Conservation (phyloP, 2,113 vertebrate species). For the Coregonus clupeaformis region DNA sequence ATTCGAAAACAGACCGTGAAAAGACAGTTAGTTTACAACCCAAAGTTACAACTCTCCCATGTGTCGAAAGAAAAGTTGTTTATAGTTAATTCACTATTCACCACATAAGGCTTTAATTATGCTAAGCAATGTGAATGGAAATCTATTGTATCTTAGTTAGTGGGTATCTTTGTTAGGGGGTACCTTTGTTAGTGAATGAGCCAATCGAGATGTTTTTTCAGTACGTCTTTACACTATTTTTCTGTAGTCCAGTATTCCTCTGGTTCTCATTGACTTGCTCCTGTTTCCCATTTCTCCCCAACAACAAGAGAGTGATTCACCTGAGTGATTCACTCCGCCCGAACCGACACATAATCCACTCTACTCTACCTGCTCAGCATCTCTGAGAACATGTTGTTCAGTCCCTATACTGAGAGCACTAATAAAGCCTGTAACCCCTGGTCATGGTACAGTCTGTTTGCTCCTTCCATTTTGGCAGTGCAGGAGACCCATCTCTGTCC, state of each 20-base stretch:
- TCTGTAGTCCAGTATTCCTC: neutral
- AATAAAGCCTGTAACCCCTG: slow-evolving; percentile 21
- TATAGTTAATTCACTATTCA: too few species aligned
- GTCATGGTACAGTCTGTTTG: neutral
- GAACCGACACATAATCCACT: too few species aligned
- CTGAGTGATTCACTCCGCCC: slow-evolving; percentile 12
- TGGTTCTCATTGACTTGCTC: slow-evolving; percentile 3
- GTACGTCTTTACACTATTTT: neutral
- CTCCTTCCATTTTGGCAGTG: neutral
- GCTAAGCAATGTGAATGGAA: neutral
- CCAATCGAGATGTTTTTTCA: too few species aligned
- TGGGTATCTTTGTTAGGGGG: too few species aligned
- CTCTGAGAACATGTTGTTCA: neutral
- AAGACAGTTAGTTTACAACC: too few species aligned
- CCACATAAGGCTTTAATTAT: too few species aligned
- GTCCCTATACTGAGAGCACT: slow-evolving; percentile 25
- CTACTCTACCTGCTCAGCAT: too few species aligned
- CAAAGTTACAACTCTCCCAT: too few species aligned
- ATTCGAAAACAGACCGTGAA: too few species aligned
- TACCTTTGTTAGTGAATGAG: too few species aligned
- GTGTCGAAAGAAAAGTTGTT: too few species aligned
- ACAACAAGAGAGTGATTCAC: slow-evolving; percentile 33
- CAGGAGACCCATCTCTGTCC: neutral
- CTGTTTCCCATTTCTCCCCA: slow-evolving; percentile 22
- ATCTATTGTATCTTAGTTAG: neutral